These are phyloP conservation scores for Nebria ingens DNA, from an alignment of 1,140 invertebrate species.

Conservation along the genomic window DNA sequence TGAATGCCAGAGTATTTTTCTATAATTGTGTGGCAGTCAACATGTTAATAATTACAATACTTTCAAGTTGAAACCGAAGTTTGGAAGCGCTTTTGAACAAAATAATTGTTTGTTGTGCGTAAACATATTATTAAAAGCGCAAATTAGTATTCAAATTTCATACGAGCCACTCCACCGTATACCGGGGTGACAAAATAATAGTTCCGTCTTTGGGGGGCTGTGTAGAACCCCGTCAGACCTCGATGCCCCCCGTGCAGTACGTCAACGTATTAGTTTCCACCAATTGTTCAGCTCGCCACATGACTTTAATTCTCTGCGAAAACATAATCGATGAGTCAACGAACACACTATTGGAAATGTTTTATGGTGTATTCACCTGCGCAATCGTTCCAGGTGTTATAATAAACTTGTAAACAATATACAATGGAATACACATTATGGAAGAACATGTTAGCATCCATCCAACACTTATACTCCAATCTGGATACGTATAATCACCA, in stretches of 20 bases:
- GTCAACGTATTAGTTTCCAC: conserved; percentile 30
- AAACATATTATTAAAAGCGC: background rate
- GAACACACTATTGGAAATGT: background rate
- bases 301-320: conserved; percentile 31
- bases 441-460: conserved; percentile 87
- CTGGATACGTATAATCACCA: conserved; percentile 78
- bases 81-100: too few relatives aligned
- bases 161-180: conserved; percentile 37
- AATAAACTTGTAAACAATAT: conserved; percentile 73
- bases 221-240: conserved; percentile 34
- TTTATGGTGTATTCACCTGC: conserved; percentile 42
- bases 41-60: too few relatives aligned
- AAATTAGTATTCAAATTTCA: conserved; percentile 20
- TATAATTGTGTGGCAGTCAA: too few relatives aligned
- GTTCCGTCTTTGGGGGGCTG: background rate
- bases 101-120: background rate
- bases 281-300: conserved; percentile 31
- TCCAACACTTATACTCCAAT: conserved; percentile 81
- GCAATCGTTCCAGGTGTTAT: conserved; percentile 60
- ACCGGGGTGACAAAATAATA: conserved; percentile 13
- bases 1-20: too few relatives aligned
- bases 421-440: conserved; percentile 80
- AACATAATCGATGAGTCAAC: conserved; percentile 12
- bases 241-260: conserved; percentile 29
- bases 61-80: too few relatives aligned